phyloP scores from a whole-genome alignment of 2,113 vertebrate species.

The Corythaeola cristata region DNA sequence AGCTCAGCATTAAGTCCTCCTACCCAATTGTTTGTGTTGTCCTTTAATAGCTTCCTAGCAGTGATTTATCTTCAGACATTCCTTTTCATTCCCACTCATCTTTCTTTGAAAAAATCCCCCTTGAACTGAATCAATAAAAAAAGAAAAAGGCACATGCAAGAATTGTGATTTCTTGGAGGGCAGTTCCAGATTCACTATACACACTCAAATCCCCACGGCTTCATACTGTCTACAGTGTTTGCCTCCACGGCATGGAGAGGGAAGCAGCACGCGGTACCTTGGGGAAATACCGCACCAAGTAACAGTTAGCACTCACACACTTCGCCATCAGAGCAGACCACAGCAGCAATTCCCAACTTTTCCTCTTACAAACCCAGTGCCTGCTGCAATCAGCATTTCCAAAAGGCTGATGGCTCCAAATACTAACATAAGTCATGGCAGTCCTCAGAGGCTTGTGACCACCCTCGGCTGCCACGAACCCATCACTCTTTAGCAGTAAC shows the following conservation, averaged over 20 bases:
- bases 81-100: background rate
- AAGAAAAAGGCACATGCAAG: background rate
- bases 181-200: background rate
- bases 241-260: background rate
- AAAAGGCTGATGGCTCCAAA: background rate
- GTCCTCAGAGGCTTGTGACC: background rate
- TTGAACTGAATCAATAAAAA: background rate
- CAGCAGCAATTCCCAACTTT: background rate
- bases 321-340: background rate
- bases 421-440: fast-evolving
- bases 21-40: background rate
- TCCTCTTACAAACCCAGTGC: background rate
- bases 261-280: fast-evolving
- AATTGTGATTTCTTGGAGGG: background rate
- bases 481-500: fast-evolving
- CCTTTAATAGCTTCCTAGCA: background rate
- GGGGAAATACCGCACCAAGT: background rate
- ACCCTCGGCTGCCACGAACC: background rate
- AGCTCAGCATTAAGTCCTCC: background rate
- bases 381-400: background rate
- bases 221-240: fast-evolving
- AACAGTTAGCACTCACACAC: background rate
- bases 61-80: background rate
- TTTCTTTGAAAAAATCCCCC: background rate
- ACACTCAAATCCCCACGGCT: background rate